phyloP scores from a whole-genome alignment of 92 coral and sea anemone genomes.

The Parazoanthus swiftii region DNA sequence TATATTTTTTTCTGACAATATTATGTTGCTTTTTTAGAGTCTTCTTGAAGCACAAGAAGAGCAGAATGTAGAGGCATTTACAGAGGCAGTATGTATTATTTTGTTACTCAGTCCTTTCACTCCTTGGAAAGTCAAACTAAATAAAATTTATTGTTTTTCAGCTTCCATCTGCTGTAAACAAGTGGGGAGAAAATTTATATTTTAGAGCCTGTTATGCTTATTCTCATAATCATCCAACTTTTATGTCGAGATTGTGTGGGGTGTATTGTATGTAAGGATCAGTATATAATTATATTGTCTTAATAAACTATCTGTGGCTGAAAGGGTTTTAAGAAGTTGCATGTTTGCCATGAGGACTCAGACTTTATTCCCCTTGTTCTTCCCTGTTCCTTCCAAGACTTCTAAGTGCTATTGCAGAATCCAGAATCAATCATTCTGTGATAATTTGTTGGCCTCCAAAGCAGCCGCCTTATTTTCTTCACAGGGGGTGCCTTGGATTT shows the following conservation, averaged over 20 bases:
- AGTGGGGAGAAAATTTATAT: neutral
- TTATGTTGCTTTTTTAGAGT: slow-evolving; percentile 44
- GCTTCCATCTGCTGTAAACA: neutral
- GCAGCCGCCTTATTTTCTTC: too few relatives aligned
- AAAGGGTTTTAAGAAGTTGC: too few relatives aligned
- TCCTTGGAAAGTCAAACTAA: neutral
- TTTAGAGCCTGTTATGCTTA: too few relatives aligned
- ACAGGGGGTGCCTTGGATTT: too few relatives aligned
- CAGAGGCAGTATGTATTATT: slow-evolving; percentile 88
- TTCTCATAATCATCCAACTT: neutral
- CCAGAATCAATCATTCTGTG: too few relatives aligned
- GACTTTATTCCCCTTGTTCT: too few relatives aligned
- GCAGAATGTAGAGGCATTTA: slow-evolving; percentile 91
- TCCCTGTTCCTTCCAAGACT: neutral
- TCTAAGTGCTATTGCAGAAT: neutral
- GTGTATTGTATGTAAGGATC: neutral
- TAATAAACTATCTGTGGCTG: neutral
- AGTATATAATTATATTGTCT: too few relatives aligned
- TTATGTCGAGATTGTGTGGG: neutral
- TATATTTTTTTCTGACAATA: neutral
- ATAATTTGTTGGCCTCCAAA: too few relatives aligned
- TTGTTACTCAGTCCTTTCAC: slow-evolving; percentile 27
- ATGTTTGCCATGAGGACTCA: too few relatives aligned
- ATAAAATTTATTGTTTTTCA: too few relatives aligned
- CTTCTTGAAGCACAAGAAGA: slow-evolving; percentile 95